These are phyloP conservation scores for Dolichoris vasculosae DNA, from an alignment of 1,140 invertebrate species.

Conservation along the genomic window DNA sequence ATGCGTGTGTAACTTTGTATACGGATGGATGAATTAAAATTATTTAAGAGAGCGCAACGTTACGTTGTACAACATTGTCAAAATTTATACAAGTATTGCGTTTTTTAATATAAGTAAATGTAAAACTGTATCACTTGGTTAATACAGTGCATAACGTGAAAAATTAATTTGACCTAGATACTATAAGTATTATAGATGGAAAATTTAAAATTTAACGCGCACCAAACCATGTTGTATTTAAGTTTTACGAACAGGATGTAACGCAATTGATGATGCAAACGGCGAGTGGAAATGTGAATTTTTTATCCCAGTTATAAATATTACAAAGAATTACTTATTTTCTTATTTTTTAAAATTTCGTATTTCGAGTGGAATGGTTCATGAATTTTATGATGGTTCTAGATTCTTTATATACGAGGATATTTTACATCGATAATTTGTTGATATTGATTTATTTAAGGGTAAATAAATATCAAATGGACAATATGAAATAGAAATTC, in stretches of 20 bases:
- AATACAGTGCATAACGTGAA: conserved; percentile 10
- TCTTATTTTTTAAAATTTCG: background rate
- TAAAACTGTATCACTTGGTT: background rate
- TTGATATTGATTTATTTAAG: background rate
- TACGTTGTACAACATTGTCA: background rate
- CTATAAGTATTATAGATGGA: background rate
- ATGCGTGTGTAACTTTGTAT: too few relatives aligned
- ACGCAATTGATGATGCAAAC: conserved; percentile 26
- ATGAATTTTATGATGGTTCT: background rate
- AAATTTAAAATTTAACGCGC: conserved; percentile 25
- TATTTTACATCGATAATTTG: background rate
- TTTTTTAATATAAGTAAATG: background rate
- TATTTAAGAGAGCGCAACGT: background rate
- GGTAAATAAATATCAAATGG: background rate
- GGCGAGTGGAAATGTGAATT: conserved; percentile 16
- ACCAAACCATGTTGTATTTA: background rate
- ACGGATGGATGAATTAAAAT: background rate
- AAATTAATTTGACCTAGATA: conserved; percentile 23
- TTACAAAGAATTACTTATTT: conserved; percentile 19
- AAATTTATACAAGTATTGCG: background rate
- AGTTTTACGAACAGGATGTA: conserved; percentile 22
- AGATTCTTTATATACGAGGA: background rate
- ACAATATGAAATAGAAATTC: background rate
- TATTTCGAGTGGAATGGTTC: background rate
- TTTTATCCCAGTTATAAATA: conserved; percentile 15